Evolutionary conservation across 2,113 vertebrate genomes (phyloP).

Genomic region (Grantiella picta): DNA sequence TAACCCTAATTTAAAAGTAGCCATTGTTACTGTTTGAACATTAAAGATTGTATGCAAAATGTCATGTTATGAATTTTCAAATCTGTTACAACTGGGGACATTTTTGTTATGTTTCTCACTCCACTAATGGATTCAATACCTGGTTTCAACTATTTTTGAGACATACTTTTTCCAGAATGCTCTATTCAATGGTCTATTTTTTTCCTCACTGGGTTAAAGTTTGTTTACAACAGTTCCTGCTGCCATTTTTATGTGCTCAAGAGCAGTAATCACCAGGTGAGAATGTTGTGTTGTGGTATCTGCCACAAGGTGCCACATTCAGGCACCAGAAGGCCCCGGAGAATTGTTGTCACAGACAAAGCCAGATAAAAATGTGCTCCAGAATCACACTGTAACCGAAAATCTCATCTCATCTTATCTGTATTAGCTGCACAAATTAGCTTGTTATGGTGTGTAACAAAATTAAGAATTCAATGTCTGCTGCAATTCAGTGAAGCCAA

Average conservation of each 20-base stretch:
- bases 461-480: neutral
- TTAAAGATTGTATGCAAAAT: slow-evolving; percentile 15
- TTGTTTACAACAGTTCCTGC: neutral
- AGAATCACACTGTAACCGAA: neutral
- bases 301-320: neutral
- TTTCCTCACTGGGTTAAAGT: neutral
- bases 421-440: neutral
- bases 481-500: neutral
- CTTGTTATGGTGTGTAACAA: neutral
- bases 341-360: neutral
- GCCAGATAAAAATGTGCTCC: neutral
- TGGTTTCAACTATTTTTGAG: neutral
- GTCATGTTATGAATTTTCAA: neutral
- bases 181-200: neutral
- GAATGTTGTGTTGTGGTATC: neutral
- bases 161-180: neutral
- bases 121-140: neutral
- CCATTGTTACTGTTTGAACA: neutral
- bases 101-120: neutral
- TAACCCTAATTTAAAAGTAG: slow-evolving; percentile 4
- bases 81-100: neutral
- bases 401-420: neutral
- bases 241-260: neutral
- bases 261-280: neutral
- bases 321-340: neutral